Evolutionary conservation across 1,140 invertebrate species (phyloP).

Genomic region (Pogonus chalceus): DNA sequence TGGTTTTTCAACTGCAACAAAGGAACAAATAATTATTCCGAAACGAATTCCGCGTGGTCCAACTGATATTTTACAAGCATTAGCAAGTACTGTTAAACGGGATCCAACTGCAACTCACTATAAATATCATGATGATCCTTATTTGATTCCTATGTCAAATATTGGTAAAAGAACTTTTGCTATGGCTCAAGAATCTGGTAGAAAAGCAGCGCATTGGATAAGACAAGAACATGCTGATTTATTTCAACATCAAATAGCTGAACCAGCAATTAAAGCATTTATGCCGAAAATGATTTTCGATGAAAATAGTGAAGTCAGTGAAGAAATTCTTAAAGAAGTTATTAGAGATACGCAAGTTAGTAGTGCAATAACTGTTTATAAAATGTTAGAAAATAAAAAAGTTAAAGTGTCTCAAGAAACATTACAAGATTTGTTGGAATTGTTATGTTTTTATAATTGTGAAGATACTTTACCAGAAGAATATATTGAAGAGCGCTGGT

Average conservation of each 20-base stretch:
- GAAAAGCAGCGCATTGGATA: slow-evolving; percentile 79
- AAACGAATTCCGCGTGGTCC: slow-evolving; percentile 59
- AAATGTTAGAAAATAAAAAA: slow-evolving; percentile 53
- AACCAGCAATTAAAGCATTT: slow-evolving; percentile 62
- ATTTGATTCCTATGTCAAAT: slow-evolving; percentile 70
- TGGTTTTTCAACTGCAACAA: slow-evolving; percentile 2
- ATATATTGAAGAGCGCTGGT: slow-evolving; percentile 72
- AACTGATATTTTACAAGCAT: slow-evolving; percentile 72
- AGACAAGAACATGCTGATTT: slow-evolving; percentile 62
- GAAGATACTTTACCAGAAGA: slow-evolving; percentile 52
- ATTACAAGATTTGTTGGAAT: slow-evolving; percentile 64
- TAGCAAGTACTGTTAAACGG: slow-evolving; percentile 58
- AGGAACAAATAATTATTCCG: slow-evolving; percentile 46
- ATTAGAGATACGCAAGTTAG: slow-evolving; percentile 53
- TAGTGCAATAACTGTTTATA: slow-evolving; percentile 64
- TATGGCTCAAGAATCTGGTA: slow-evolving; percentile 73
- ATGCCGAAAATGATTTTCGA: slow-evolving; percentile 55
- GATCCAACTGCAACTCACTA: slow-evolving; percentile 76
- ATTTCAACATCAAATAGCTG: slow-evolving; percentile 61
- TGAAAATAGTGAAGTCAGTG: slow-evolving; percentile 57
- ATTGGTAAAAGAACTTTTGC: slow-evolving; percentile 59
- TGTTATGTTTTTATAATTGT: slow-evolving; percentile 74
- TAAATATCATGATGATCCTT: slow-evolving; percentile 86
- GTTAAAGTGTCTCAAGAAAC: slow-evolving; percentile 47
- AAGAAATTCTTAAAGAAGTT: slow-evolving; percentile 48